Evolutionary conservation across 64 coral and sea anemone genomes (phyloP).

Genomic region (Cladopsammia gracilis): DNA sequence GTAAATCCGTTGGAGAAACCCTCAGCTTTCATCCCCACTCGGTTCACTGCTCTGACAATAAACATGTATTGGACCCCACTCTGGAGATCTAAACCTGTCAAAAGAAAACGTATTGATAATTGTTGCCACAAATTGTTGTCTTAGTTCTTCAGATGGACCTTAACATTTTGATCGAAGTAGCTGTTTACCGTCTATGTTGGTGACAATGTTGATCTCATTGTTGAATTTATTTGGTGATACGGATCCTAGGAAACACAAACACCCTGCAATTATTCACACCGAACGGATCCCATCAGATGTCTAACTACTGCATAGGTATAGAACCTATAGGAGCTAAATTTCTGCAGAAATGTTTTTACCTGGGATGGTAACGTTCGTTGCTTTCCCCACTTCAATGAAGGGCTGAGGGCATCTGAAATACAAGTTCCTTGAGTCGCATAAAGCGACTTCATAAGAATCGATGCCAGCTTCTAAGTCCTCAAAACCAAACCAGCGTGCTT

Average conservation of each 20-base stretch:
- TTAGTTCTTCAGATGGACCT: no score
- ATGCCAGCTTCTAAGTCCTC: constrained; percentile 86
- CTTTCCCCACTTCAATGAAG: constrained; percentile 36
- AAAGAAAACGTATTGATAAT: not conserved
- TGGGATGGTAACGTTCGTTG: not conserved
- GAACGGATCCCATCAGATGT: no score
- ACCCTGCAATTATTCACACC: no score
- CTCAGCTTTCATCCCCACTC: constrained; percentile 60
- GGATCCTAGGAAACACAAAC: no score
- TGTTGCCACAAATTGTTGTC: no score
- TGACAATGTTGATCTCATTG: no score
- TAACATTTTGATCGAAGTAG: no score
- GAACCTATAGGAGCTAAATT: no score
- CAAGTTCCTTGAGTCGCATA: constrained; percentile 78
- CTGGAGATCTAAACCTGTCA: constrained; percentile 56
- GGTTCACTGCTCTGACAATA: constrained; percentile 69
- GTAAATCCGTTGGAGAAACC: constrained; percentile 80
- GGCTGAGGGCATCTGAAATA: constrained; percentile 68
- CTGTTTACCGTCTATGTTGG: no score
- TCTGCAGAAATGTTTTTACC: no score
- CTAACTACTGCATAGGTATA: no score
- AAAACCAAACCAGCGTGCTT: constrained; percentile 79
- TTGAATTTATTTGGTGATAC: no score
- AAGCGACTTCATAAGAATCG: constrained; percentile 77
- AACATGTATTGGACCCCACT: constrained; percentile 51